phyloP scores from a whole-genome alignment of 2,113 vertebrate genomes.

The Callipepla squamata region DNA sequence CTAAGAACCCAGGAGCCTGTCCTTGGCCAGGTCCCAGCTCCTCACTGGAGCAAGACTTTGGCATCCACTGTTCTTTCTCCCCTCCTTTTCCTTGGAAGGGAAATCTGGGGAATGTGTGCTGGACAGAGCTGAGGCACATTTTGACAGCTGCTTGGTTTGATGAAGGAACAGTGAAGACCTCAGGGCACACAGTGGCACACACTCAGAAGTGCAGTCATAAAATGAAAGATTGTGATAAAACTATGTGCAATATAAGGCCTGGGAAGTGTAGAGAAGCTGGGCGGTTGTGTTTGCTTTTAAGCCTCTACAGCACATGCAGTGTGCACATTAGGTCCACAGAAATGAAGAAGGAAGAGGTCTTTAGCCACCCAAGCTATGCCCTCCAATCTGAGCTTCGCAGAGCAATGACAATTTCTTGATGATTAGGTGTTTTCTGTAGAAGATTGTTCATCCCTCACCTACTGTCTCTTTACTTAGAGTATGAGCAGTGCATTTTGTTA shows the following conservation, averaged over 20 bases:
- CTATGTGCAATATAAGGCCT: background rate
- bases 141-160: constrained; percentile 54
- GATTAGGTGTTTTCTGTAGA: background rate
- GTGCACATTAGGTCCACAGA: background rate
- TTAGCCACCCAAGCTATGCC: background rate
- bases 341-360: background rate
- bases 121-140: constrained; percentile 47
- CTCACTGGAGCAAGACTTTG: constrained; percentile 54
- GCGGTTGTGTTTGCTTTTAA: background rate
- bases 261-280: background rate
- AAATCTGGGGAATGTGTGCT: constrained; percentile 37
- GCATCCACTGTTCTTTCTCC: background rate
- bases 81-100: constrained; percentile 33
- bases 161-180: constrained; percentile 48
- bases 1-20: background rate
- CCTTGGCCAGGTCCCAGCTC: constrained; percentile 53
- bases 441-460: background rate
- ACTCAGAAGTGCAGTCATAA: constrained; percentile 9
- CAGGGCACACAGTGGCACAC: constrained; percentile 46
- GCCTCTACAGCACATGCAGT: background rate
- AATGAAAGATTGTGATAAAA: constrained; percentile 20
- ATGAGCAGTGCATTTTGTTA: background rate
- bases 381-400: background rate
- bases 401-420: background rate
- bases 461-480: background rate